Evolutionary conservation across 2,797 vertebrate species (phyloP).

Genomic region (Pachyuromys duprasi): DNA sequence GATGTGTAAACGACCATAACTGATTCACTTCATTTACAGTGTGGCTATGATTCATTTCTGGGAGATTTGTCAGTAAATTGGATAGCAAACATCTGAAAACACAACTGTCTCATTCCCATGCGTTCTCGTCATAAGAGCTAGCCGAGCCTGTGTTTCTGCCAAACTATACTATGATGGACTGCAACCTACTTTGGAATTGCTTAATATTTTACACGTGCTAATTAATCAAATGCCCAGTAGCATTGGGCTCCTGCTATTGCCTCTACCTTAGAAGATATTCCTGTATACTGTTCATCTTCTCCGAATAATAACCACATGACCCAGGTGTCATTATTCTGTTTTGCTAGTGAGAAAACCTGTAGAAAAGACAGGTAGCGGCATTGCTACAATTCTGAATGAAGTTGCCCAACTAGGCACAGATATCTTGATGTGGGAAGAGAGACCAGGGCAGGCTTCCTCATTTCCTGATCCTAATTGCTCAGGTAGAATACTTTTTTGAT

Average conservation of each 20-base stretch:
- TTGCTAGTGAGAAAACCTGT: not conserved
- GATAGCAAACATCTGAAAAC: slow-evolving; percentile 37
- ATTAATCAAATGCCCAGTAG: not conserved
- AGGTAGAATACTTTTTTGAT: not conserved
- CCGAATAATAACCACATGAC: not conserved
- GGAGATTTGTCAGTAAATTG: slow-evolving; percentile 38
- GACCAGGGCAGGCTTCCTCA: not conserved
- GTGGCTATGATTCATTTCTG: not conserved
- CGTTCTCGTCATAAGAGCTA: not conserved
- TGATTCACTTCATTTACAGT: not conserved
- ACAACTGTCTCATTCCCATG: slow-evolving; percentile 22
- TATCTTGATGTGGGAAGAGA: not conserved
- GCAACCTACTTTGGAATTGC: not conserved
- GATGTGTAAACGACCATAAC: not conserved
- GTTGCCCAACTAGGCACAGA: not conserved
- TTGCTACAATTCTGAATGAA: not conserved
- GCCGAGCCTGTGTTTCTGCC: not conserved
- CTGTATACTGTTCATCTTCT: not conserved
- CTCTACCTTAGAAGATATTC: not conserved
- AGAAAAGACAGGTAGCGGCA: not conserved
- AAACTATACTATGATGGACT: not conserved
- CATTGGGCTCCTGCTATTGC: not conserved
- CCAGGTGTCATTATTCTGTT: not conserved
- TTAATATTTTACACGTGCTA: slow-evolving; percentile 46
- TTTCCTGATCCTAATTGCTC: slow-evolving; percentile 2